Base-by-base conservation (phyloP, 2,113 vertebrate genomes). In the Galeopterus variegatus region DNA sequence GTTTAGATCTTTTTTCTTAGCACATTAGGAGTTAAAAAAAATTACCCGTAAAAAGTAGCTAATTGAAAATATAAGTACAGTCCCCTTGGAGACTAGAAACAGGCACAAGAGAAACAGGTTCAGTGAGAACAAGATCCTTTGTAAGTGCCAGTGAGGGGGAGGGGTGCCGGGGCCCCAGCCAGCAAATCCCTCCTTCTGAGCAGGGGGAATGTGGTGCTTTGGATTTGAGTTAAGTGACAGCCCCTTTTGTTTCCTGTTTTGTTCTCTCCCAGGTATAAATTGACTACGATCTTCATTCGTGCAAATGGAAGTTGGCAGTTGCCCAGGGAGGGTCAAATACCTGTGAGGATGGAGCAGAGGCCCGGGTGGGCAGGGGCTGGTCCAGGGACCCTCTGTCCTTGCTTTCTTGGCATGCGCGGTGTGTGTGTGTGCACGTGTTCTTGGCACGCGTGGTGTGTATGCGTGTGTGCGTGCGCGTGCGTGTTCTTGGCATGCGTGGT, bases 141-240 rank as follows among this genome's bases (percentile, higher is more conserved):
- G 50, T 82, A 5, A 70, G 54, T 41, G 64, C 64, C 33, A 1
- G 41, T 0, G 8, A 14, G 31, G 36, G 33, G 91, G 79, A 28
- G 10, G 41, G 65, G 36, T 0, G 1, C 26, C 1, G 2, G 28
- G 28, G 54, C 3, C 56, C 23, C 0, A 28, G 12, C 0, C 0
- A 33, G 75, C 67, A 50, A 31, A 64, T 52, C 75, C 70, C 36
- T 76, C 8, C 0, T 23, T 64, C 64, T 75, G 58, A 48, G 45
- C 31, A 6, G 5, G 60, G 9, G 67, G 11, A 1, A 4, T 0
- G 8, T 58, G 52, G 18, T 31, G 67, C 21, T 90, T 64, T 33
- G 90, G 89, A 19, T 75, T 50, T 64, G 83, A 60, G 10, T 91
- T 91, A 52, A 82, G 82, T 58, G 95, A 73, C 56, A 50, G 23